Evolutionary conservation across 2,113 vertebrate species (phyloP).

Genomic region (Xiphophorus couchianus): DNA sequence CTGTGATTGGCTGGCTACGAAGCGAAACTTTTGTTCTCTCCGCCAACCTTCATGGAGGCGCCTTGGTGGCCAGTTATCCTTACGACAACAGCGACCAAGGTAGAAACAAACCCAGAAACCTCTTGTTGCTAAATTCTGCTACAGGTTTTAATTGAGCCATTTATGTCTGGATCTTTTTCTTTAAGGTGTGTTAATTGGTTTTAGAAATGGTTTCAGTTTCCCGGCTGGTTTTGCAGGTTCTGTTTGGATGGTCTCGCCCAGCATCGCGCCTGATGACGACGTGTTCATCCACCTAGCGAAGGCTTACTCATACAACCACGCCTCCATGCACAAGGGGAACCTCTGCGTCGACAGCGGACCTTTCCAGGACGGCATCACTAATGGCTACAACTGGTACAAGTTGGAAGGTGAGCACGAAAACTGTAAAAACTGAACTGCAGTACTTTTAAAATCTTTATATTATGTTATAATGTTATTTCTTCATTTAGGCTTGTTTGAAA

Average conservation of each 20-base stretch:
- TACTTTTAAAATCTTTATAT: too few species aligned
- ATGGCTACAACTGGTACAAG: constrained; percentile 90
- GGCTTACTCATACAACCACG: constrained; percentile 86
- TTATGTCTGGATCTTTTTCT: too few species aligned
- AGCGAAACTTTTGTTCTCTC: constrained; percentile 91
- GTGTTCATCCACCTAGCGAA: constrained; percentile 90
- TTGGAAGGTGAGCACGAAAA: constrained; percentile 81
- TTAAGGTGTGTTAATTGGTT: too few species aligned
- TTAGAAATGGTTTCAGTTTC: not conserved
- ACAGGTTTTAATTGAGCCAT: too few species aligned
- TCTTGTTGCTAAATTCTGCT: not conserved
- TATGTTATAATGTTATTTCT: too few species aligned
- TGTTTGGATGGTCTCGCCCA: constrained; percentile 72
- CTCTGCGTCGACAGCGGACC: constrained; percentile 69
- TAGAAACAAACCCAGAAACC: constrained; percentile 44
- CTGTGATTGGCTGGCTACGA: constrained; percentile 90
- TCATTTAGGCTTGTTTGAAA: too few species aligned
- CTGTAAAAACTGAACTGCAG: too few species aligned
- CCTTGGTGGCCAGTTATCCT: constrained; percentile 92
- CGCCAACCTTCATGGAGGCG: constrained; percentile 94
- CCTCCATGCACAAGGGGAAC: constrained; percentile 80
- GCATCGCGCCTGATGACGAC: constrained; percentile 86
- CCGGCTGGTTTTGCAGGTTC: constrained; percentile 53
- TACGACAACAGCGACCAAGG: constrained; percentile 91
- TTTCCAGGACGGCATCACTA: constrained; percentile 88